Base-by-base conservation (phyloP, 2,888 invertebrate species). In the Agrotis ipsilon region DNA sequence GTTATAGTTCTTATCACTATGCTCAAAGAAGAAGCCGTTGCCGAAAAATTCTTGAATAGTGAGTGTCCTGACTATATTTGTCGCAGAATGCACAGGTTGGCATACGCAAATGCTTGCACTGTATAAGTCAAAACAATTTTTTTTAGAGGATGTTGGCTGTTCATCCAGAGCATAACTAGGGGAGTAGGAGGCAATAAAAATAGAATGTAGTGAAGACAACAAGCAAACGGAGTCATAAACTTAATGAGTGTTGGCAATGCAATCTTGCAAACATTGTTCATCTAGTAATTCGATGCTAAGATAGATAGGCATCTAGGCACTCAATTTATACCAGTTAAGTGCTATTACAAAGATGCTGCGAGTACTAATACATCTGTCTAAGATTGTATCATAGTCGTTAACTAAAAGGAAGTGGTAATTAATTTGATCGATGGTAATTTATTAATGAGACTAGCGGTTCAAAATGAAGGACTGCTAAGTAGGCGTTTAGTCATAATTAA, bases 221-320 rank as follows among this genome's bases (percentile, higher is more conserved):
- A 60, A 58, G 18, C 49, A 46, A 39, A 19, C 18, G 58, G n/a
- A 24, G 21, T 61, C 16, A 19, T 16, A 19, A 7, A 4, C 52
- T 65, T 43, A 68, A 78, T 62, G 59, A 70, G 46, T 66, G 66
- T 59, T 59, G 43, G 65, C 49, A 75, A 73, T 73, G 68, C 57
- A 82, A 80, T 84, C 68, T 62, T 62, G 48, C 63, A 58, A 69
- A 68, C 78, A 82, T 83, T 78, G 51, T 51, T 32, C 54, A 72
- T 77, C 54, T 69, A 58, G 80, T 80, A 64, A 77, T 70, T 59
- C 58, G 68, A 77, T 77, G 49, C 77, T 57, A 18, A 49, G 51
- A 68, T 46, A 78, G 83, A 81, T 83, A 62, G 45, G n/a, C 54
- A 81, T 82, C 83, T 83, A 83, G 68, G 45, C 24, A 59, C 68